Evolutionary conservation across 2,113 vertebrate genomes (phyloP).

Genomic region (Sapajus apella): DNA sequence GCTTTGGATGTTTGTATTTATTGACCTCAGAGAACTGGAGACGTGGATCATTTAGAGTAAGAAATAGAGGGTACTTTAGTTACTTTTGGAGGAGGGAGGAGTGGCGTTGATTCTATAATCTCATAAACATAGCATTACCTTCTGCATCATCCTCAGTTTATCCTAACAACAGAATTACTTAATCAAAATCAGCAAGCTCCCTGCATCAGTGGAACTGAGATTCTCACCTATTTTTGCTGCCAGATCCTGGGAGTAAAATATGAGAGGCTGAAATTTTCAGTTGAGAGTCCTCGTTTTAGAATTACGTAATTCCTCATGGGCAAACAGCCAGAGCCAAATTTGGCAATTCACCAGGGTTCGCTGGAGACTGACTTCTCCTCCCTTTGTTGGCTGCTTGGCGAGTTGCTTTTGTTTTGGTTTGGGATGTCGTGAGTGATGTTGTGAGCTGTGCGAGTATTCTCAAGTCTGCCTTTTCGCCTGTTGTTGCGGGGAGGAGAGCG

Average conservation of each 20-base stretch:
- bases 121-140: constrained; percentile 16
- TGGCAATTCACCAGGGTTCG: constrained; percentile 61
- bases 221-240: constrained; percentile 58
- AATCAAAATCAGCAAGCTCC: constrained; percentile 17
- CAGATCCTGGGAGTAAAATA: constrained; percentile 40
- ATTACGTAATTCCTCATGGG: constrained; percentile 65
- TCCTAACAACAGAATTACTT: constrained; percentile 15
- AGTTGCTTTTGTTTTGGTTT: constrained; percentile 69
- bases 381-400: constrained; percentile 53
- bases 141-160: neutral
- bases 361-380: constrained; percentile 38
- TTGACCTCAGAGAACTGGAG: neutral
- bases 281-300: constrained; percentile 33
- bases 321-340: constrained; percentile 50
- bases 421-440: constrained; percentile 28
- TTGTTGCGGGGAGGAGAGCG: neutral
- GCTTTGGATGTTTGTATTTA: neutral
- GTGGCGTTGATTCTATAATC: neutral
- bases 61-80: neutral
- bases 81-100: neutral
- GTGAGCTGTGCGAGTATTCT: neutral
- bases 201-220: constrained; percentile 45
- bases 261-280: constrained; percentile 4
- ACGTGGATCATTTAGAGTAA: neutral
- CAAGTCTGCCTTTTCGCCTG: constrained; percentile 12